A percentile compares a stretch with the other conserved stretches of the same genome.
phyloP scores from a whole-genome alignment of 2,113 vertebrate genomes.

The Tetrax tetrax region DNA sequence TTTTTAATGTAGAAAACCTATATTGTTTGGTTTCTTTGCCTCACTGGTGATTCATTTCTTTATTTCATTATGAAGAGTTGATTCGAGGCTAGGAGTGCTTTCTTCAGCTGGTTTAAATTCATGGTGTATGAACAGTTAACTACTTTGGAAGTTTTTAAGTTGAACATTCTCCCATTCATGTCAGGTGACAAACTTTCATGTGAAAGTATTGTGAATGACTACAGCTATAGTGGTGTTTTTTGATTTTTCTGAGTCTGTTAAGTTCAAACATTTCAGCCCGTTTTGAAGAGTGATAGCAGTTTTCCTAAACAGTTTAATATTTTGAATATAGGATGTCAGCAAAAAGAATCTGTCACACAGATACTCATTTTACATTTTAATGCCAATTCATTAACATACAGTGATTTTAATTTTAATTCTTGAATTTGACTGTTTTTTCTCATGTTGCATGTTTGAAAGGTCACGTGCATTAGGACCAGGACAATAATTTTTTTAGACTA shows the following conservation, averaged over 20 bases:
- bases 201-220: not conserved
- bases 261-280: not conserved
- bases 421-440: not conserved
- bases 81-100: not conserved
- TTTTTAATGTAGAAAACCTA: not conserved
- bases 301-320: not conserved
- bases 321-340: not conserved
- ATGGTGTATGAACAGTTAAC: not conserved
- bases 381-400: conserved; percentile 33
- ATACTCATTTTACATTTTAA: conserved; percentile 31
- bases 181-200: not conserved
- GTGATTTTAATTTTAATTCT: not conserved
- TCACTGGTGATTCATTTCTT: not conserved
- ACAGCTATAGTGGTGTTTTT: not conserved
- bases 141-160: not conserved
- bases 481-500: not conserved
- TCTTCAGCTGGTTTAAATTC: not conserved
- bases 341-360: conserved; percentile 13
- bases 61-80: not conserved
- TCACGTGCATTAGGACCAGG: not conserved
- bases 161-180: not conserved
- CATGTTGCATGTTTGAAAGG: not conserved
- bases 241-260: not conserved
- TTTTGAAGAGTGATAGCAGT: not conserved
- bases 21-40: not conserved